Evolutionary conservation across 2,888 invertebrate genomes (phyloP).

Genomic region (Mongoloraphidia duomilia): DNA sequence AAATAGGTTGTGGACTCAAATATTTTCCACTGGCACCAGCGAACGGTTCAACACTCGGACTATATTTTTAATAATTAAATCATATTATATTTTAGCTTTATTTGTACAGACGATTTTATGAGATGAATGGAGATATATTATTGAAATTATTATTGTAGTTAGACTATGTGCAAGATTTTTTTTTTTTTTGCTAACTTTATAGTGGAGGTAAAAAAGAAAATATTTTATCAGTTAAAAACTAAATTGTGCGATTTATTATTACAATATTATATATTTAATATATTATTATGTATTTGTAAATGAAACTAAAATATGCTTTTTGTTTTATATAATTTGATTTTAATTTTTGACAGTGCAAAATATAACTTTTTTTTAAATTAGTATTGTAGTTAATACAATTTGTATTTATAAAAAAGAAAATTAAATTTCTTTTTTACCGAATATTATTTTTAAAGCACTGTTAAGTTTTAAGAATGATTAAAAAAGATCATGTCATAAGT

Average conservation of each 20-base stretch:
- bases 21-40: background rate
- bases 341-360: conserved; percentile 15
- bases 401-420: background rate
- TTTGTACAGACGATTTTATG: conserved; percentile 25
- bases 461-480: too few species aligned
- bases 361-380: conserved; percentile 11
- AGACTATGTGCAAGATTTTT: too few species aligned
- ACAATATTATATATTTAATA: conserved; percentile 5
- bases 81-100: conserved; percentile 24
- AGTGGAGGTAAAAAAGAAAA: background rate
- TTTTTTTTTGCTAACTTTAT: too few species aligned
- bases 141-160: too few species aligned
- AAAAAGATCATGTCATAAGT: too few species aligned
- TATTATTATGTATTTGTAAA: conserved; percentile 4
- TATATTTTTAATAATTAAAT: conserved; percentile 1
- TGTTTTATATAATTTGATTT: conserved; percentile 9
- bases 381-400: background rate
- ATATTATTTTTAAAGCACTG: too few species aligned
- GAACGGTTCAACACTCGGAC: background rate
- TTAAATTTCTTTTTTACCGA: background rate
- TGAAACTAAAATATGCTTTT: conserved; percentile 6
- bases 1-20: background rate
- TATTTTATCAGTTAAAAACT: conserved; percentile 1
- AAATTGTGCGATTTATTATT: background rate
- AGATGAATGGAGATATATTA: background rate